Base-by-base conservation (phyloP, 92 coral and sea anemone species). In the Umimayanthus kanabou region DNA sequence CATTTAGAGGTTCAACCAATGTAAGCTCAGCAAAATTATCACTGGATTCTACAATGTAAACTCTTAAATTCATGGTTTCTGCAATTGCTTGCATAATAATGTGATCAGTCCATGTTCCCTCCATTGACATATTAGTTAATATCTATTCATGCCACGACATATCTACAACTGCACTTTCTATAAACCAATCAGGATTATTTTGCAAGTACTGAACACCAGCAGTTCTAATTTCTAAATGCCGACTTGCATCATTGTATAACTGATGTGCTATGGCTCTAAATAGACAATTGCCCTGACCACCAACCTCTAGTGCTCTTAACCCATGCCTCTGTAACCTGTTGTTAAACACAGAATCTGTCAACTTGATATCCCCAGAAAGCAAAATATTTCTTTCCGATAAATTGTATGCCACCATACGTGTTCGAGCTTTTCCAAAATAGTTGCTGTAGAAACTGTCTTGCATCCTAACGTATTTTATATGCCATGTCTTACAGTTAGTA, bases 91-190 rank as follows among this genome's bases (percentile, higher is more conserved):
- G 80, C 80, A 76, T 76, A 55, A 76, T 76, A 25, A 76, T 76
- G 80, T 76, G 80, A 76, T 76, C 80, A 76, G 28, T 61, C 80
- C 80, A 43, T 76, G 80, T 76, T 76, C 80, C 37, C 47, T 76
- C 80, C 40, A 20, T 76, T 40, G 80, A 76, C 80, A 76, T 76
- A 5, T 28, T 26, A 76, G 58, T 40, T 76, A n/a, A n/a, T n/a
- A 76, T 45, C 33, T 76, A 76, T 76, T 76, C 57, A 13, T 40
- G 47, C 58, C 58, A 76, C 43, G 80, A 76, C 80, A 76, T 76
- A 43, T 42, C 58, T 76, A 76, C 47, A 40, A 76, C 80, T 43
- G 80, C 80, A 45, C 61, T 76, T 76, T 76, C 80, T 40, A 76
- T 76, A 23, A 76, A 76, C 25, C 58, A 30, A 40, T 43, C 61